Percentiles rank a stretch among this genome's conserved stretches.
phyloP scores from a whole-genome alignment of 2,797 vertebrate species.

The Coendou prehensilis region DNA sequence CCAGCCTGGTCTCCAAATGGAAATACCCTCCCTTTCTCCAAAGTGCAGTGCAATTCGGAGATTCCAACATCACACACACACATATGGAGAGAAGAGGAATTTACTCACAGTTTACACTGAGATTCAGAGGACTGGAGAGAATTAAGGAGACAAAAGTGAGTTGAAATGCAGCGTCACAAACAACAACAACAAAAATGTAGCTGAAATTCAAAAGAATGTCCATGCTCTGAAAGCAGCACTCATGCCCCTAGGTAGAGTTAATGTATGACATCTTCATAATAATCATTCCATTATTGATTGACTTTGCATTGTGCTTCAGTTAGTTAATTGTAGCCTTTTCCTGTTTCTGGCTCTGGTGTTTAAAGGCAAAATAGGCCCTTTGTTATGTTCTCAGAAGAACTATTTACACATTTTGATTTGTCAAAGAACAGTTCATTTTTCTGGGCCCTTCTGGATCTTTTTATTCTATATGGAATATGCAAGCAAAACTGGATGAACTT shows the following conservation, averaged over 20 bases:
- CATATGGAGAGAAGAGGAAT: background rate
- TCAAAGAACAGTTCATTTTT: constrained; percentile 73
- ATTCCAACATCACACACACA: background rate
- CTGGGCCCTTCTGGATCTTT: constrained; percentile 66
- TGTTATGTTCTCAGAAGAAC: constrained; percentile 79
- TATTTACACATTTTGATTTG: constrained; percentile 82
- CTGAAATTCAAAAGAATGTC: constrained; percentile 22
- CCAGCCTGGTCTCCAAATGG: background rate
- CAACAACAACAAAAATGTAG: background rate
- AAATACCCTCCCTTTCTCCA: background rate
- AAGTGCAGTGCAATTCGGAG: background rate
- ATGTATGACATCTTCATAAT: background rate
- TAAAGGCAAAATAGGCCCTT: constrained; percentile 79
- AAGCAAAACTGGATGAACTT: constrained; percentile 65
- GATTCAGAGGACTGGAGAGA: background rate
- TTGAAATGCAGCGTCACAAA: background rate
- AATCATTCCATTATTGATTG: constrained; percentile 67
- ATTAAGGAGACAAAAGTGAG: background rate
- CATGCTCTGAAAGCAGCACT: background rate
- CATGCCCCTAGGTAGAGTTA: background rate
- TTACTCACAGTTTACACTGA: background rate
- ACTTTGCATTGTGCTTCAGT: constrained; percentile 40
- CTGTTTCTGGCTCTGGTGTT: constrained; percentile 80
- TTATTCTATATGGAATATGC: constrained; percentile 56
- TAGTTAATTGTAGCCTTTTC: constrained; percentile 78